Percentiles rank a stretch among this genome's conserved stretches.
phyloP scores from a whole-genome alignment of 2,113 vertebrate species.

The Melanocharis versteri region DNA sequence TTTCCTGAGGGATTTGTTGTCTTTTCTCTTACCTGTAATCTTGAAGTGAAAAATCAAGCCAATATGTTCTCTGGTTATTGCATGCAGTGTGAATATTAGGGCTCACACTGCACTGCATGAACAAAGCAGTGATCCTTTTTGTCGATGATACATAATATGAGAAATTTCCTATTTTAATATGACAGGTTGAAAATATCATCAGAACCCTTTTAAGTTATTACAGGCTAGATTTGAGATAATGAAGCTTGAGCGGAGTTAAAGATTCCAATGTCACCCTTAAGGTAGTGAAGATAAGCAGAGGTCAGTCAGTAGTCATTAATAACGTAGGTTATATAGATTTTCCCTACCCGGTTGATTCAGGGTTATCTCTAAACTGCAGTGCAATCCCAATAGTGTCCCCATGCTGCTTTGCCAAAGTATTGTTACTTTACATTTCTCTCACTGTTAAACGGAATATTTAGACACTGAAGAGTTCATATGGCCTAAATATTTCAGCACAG shows the following conservation, averaged over 20 bases:
- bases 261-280: conserved; percentile 51
- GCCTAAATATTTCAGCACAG: not conserved
- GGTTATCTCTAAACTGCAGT: conserved; percentile 44
- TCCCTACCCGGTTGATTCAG: conserved; percentile 2
- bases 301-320: conserved; percentile 52
- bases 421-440: not conserved
- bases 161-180: not conserved
- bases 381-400: not conserved
- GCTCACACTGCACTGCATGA: not conserved
- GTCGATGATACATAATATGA: not conserved
- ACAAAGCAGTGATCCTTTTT: not conserved
- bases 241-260: conserved; percentile 7
- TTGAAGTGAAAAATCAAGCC: not conserved
- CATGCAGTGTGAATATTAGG: not conserved
- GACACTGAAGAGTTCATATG: not conserved
- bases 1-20: not conserved
- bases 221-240: not conserved
- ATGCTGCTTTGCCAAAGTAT: not conserved
- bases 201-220: conserved; percentile 4
- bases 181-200: not conserved
- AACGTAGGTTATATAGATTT: conserved; percentile 47
- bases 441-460: not conserved
- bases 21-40: not conserved
- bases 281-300: conserved; percentile 52
- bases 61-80: not conserved